Evolutionary conservation across 2,113 vertebrate genomes (phyloP).

Genomic region (Oenanthe melanoleuca): DNA sequence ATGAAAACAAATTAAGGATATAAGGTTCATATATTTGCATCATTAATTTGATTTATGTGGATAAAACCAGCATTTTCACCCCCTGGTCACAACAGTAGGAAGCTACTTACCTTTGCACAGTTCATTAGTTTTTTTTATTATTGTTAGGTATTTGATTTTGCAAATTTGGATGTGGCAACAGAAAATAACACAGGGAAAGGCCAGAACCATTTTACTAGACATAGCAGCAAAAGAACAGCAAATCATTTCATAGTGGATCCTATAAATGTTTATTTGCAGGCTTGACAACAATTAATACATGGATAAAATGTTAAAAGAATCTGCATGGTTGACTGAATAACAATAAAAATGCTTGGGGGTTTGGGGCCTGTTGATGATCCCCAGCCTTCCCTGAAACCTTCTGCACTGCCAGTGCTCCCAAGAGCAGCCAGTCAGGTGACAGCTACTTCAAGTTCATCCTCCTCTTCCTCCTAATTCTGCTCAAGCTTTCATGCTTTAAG

Average conservation of each 20-base stretch:
- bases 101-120: neutral
- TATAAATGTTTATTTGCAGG: neutral
- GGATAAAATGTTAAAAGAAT: neutral
- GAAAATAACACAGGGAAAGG: neutral
- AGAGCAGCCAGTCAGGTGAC: neutral
- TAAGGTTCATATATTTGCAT: neutral
- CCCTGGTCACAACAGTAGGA: neutral
- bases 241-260: neutral
- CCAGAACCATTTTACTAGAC: neutral
- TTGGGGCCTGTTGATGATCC: neutral
- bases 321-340: neutral
- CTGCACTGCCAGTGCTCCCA: neutral
- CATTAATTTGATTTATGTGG: neutral
- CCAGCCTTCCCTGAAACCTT: neutral
- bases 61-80: neutral
- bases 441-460: neutral
- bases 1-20: neutral
- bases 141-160: neutral
- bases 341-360: neutral
- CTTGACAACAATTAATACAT: neutral
- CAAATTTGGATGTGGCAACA: neutral
- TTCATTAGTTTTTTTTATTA: neutral
- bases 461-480: neutral
- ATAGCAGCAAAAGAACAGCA: neutral
- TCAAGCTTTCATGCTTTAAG: neutral